Evolutionary conservation across 2,113 vertebrate species (phyloP).

Genomic region (Plotosus lineatus): DNA sequence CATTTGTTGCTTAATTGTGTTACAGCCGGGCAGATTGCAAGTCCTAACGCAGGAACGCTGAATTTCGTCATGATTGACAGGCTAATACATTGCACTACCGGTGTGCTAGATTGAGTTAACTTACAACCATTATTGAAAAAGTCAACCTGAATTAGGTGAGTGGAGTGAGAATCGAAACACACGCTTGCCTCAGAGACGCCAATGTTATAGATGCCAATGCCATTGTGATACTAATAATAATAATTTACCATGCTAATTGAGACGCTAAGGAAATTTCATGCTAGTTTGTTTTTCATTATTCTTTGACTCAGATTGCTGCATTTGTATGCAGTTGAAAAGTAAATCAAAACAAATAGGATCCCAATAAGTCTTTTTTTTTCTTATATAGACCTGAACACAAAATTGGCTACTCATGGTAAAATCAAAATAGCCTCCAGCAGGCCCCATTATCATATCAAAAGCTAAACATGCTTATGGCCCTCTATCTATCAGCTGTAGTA

Average conservation of each 20-base stretch:
- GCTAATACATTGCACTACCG: slow-evolving; percentile 73
- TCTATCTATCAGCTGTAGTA: slow-evolving; percentile 38
- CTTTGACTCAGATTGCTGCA: background rate
- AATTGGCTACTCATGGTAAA: slow-evolving; percentile 55
- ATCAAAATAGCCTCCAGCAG: slow-evolving; percentile 66
- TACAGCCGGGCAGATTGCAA: slow-evolving; percentile 69
- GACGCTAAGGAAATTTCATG: background rate
- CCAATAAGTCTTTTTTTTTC: slow-evolving; percentile 29
- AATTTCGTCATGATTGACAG: slow-evolving; percentile 69
- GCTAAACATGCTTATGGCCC: slow-evolving; percentile 50
- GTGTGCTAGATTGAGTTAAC: slow-evolving; percentile 72
- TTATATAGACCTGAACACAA: slow-evolving; percentile 7
- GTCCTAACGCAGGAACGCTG: slow-evolving; percentile 62
- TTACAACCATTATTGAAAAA: slow-evolving; percentile 71
- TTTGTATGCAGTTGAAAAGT: slow-evolving; percentile 26
- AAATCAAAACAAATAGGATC: background rate
- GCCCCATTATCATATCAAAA: slow-evolving; percentile 73
- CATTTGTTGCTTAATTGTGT: slow-evolving; percentile 74
- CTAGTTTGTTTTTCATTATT: slow-evolving; percentile 3
- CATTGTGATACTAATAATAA: background rate
- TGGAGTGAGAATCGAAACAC: slow-evolving; percentile 65
- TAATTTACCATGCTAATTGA: slow-evolving; percentile 2
- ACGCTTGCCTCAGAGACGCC: slow-evolving; percentile 48
- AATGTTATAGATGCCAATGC: slow-evolving; percentile 28
- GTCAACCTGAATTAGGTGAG: slow-evolving; percentile 70